phyloP scores from a whole-genome alignment of 2,888 invertebrate genomes.

The Cosmia trapezina region DNA sequence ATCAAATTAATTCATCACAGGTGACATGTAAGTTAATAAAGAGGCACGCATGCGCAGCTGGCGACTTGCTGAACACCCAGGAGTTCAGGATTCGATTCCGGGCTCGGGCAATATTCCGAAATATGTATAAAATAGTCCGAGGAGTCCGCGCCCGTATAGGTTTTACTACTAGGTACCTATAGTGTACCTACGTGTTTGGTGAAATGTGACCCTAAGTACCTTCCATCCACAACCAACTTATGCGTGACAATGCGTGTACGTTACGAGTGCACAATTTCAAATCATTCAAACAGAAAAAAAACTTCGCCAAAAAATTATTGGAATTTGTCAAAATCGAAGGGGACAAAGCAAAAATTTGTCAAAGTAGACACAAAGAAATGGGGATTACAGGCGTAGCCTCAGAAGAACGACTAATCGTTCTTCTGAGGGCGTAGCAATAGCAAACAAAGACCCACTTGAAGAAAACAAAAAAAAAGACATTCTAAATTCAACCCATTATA shows the following conservation, averaged over 20 bases:
- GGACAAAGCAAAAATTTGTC: no score
- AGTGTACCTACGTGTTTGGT: no score
- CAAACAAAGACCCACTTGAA: not conserved
- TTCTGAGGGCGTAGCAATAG: not conserved
- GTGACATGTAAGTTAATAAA: not conserved
- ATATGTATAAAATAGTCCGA: not conserved
- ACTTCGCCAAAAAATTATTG: no score
- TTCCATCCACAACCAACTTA: no score
- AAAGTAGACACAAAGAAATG: no score
- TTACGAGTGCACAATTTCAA: no score
- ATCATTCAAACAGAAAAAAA: no score
- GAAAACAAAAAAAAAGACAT: not conserved
- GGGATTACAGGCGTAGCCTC: no score
- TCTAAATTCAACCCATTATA: conserved; percentile 1
- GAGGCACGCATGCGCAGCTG: not conserved
- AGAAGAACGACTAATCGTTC: no score
- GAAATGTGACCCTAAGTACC: not conserved
- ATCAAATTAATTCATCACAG: not conserved
- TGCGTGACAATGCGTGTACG: no score
- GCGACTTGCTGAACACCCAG: not conserved
- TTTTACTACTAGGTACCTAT: not conserved
- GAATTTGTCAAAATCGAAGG: no score
- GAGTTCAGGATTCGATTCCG: not conserved
- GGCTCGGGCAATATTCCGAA: not conserved
- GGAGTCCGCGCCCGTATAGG: no score